Percentiles rank a stretch among this genome's conserved stretches.
Evolutionary conservation across 2,797 vertebrate species (phyloP).

Genomic region (Remorina albescens): DNA sequence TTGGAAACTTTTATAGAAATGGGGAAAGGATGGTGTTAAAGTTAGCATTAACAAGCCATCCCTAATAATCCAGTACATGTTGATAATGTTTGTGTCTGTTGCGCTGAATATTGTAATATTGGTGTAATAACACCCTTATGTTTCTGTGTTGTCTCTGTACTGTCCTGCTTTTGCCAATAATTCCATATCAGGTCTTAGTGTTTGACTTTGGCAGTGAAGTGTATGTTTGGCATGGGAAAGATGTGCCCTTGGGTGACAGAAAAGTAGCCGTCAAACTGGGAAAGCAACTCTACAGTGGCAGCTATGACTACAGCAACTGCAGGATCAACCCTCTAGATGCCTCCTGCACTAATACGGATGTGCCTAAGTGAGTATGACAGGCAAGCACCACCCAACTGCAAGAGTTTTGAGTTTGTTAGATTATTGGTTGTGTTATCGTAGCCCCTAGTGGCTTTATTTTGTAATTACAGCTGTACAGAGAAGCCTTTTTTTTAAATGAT

Average conservation of each 20-base stretch:
- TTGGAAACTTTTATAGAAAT: neutral
- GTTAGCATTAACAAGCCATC: neutral
- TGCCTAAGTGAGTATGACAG: constrained; percentile 78
- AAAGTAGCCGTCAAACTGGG: constrained; percentile 87
- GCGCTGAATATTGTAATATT: neutral
- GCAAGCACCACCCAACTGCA: neutral
- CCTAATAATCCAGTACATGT: neutral
- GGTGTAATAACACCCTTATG: neutral
- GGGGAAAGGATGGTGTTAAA: neutral
- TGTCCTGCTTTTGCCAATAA: neutral
- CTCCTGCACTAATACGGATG: constrained; percentile 72
- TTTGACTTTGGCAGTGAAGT: constrained; percentile 89
- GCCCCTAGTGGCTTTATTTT: constrained; percentile 62
- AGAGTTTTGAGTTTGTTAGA: neutral
- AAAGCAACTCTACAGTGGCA: constrained; percentile 84
- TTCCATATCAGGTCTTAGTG: constrained; percentile 81
- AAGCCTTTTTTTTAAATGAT: neutral
- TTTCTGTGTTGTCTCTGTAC: neutral
- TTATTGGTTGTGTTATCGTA: constrained; percentile 49
- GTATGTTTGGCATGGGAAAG: constrained; percentile 88
- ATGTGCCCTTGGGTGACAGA: constrained; percentile 84
- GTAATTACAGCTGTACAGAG: constrained; percentile 37
- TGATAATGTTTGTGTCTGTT: neutral
- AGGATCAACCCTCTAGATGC: constrained; percentile 85
- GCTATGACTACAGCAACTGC: constrained; percentile 86